These are phyloP conservation scores for Metallyticus violacea DNA, from an alignment of 2,888 invertebrate species.

Conservation along the genomic window DNA sequence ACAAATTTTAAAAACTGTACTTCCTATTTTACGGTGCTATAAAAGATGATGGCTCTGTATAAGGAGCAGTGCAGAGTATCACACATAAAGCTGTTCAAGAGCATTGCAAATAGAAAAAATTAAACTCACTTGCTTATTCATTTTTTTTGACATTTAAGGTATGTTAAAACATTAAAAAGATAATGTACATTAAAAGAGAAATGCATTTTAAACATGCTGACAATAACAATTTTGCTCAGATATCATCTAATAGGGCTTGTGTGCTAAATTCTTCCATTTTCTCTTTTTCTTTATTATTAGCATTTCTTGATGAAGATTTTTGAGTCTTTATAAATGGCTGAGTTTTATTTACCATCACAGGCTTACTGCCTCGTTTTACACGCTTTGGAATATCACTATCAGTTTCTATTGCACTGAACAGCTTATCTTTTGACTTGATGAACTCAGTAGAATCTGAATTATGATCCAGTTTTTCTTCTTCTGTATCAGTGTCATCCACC, in stretches of 20 bases:
- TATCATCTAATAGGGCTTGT: not conserved
- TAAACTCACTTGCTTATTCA: too few relatives aligned
- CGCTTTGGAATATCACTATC: not conserved
- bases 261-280: not conserved
- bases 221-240: not conserved
- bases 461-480: not conserved
- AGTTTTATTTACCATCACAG: not conserved
- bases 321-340: not conserved
- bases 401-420: not conserved
- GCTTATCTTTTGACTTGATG: not conserved
- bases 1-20: too few relatives aligned
- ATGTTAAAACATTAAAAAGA: too few relatives aligned
- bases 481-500: not conserved
- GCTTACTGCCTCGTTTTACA: not conserved
- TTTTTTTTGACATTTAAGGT: too few relatives aligned
- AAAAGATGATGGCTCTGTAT: too few relatives aligned
- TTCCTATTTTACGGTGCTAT: too few relatives aligned
- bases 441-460: not conserved
- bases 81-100: too few relatives aligned
- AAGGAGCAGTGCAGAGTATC: too few relatives aligned
- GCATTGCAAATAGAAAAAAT: too few relatives aligned
- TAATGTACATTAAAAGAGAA: too few relatives aligned
- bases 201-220: too few relatives aligned
- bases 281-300: not conserved
- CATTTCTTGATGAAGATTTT: not conserved